Base-by-base conservation (phyloP, 2,888 invertebrate genomes). In the Caenorhabditis macrosperma region DNA sequence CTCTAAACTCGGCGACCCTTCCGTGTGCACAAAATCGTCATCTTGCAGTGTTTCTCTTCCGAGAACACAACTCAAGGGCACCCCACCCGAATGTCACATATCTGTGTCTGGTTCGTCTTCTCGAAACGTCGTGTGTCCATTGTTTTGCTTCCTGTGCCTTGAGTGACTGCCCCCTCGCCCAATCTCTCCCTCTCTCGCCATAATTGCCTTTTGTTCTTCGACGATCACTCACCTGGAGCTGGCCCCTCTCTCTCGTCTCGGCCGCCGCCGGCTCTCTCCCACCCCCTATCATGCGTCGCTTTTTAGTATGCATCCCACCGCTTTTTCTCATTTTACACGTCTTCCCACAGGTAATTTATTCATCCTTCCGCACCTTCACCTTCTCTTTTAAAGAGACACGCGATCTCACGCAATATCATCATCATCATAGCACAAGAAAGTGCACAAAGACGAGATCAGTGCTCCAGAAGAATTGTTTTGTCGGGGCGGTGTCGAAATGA, bases 181-280 rank as follows among this genome's bases (percentile, higher is more conserved):
- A 26, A 22, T 68, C 15, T 26, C 48, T 50, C 44, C 44, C 10
- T 44, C 41, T 26, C 54, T 20, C 28, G 38, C 72, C 72, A 72
- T 72, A 72, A 72, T 72, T 72, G 72, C 72, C 72, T 72, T 72
- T 72, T 72, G 72, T 72, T 72, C 72, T 72, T 28, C 57, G 54
- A 61, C 72, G n/a, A 72, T 72, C 63, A 55, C 57, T 64, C 54
- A 72, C 72, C 72, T 72, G 48, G 50, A 50, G 59, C 50, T n/a
- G n/a, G n/a, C 57, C 24, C 67, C 26, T 46, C n/a, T 50, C 15
- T 46, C n/a, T 48, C 17, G 20, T 48, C 57, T 44, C 20, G 17
- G 35, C 15, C 24, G n/a, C n/a, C n/a, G n/a, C n/a, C n/a, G n/a
- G n/a, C n/a, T n/a, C n/a, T n/a, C 15, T 15, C 35, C 20, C 33